Evolutionary conservation across 2,797 vertebrate genomes (phyloP), one percentile per base, ranked within the genome.

Genomic region (Acanthurus leucopareius): DNA sequence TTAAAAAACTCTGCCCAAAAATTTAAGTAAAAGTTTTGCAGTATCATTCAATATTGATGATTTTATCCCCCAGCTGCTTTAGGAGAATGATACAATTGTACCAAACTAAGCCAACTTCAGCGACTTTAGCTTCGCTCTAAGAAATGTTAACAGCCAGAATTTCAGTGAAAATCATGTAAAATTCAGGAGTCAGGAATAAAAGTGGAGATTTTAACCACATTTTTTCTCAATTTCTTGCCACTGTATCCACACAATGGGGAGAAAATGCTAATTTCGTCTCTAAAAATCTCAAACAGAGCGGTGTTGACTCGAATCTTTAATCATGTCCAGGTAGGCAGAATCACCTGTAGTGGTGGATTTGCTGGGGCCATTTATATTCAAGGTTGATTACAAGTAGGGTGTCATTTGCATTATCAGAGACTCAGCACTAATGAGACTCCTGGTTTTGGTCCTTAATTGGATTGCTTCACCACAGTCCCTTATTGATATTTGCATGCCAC

Each of bases 401-500:
- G 89, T 90, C 88, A 94, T 96, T 96, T 95, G 92, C 93, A 95
- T 95, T 95, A 94, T 93, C 92, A 93, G 91, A 92, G 91, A 93
- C 94, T 95, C 91, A 88, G 90, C 90, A 90, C 91, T 96, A 95
- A 96, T 94, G 93, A 95, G 93, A 89, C 91, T 91, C 90, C 85
- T 86, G 90, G 91, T 95, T 94, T 95, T 90, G 89, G 90, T 86
- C 91, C 89, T 94, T 96, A 95, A 96, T 96, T 96, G 94, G 94
- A 94, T 95, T 94, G 93, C 93, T 93, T 95, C 92, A 82, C 92
- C 89, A 91, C 85, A 89, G 94, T 93, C 94, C 93, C 92, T 94
- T 95, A 96, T 95, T 95, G 94, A 96, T 95, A 95, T 94, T 93
- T 94, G 91, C 92, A 94, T 93, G 94, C 92, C 94, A 94, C 83